These are phyloP conservation scores for Phymastichus coffea DNA, from an alignment of 1,140 invertebrate species.

Conservation along the genomic window DNA sequence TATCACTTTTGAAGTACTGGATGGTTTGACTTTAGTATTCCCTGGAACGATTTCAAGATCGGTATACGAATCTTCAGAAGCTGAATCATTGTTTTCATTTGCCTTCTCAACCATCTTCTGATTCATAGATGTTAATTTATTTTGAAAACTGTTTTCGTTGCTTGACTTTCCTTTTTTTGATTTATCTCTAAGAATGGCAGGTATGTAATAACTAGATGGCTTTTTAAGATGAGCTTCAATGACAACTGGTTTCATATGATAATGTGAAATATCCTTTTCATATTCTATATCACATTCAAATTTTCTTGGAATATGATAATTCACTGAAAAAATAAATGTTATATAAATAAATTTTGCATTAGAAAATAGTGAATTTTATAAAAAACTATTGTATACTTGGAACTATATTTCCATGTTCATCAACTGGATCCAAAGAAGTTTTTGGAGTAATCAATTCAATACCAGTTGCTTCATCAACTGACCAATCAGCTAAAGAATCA, in stretches of 20 bases:
- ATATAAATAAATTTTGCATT: neutral
- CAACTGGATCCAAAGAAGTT: neutral
- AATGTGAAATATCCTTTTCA: too few species aligned
- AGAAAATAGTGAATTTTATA: neutral
- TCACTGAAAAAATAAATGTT: neutral
- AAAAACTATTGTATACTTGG: neutral
- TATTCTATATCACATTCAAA: neutral
- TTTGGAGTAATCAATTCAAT: neutral
- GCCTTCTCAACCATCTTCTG: neutral
- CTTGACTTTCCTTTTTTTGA: neutral
- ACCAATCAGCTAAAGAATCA: too few species aligned
- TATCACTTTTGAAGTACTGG: neutral
- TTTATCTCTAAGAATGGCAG: neutral
- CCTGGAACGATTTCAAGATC: too few species aligned
- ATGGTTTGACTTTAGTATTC: too few species aligned
- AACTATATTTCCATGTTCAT: neutral
- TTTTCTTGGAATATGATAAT: neutral
- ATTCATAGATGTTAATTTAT: neutral
- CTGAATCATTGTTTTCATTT: neutral
- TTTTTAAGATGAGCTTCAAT: slow-evolving; percentile 17
- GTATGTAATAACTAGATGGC: slow-evolving; percentile 5
- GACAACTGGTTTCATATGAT: neutral
- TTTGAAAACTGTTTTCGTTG: neutral
- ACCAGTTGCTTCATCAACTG: too few species aligned
- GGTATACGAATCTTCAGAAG: neutral